A percentile compares a stretch with the other conserved stretches of the same genome.
These are phyloP conservation scores for Acipenser transmontanus DNA, from an alignment of 2,797 vertebrate species.

Conservation along the genomic window DNA sequence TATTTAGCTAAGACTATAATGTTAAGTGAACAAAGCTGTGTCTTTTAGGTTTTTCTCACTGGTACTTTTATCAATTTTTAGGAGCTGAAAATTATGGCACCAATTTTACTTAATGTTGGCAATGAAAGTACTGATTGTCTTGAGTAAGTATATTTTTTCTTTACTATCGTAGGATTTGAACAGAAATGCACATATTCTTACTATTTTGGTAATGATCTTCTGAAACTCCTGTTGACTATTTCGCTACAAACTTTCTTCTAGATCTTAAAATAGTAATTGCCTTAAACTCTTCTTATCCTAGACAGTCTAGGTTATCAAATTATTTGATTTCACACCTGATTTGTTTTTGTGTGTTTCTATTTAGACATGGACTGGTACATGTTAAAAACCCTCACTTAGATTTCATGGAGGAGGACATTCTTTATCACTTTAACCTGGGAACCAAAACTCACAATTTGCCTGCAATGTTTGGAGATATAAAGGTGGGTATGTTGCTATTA, in stretches of 20 bases:
- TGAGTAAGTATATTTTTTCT: slow-evolving; percentile 47
- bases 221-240: no score
- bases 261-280: neutral
- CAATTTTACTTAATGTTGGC: slow-evolving; percentile 53
- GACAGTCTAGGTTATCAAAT: neutral
- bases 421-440: slow-evolving; percentile 77
- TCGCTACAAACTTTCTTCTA: neutral
- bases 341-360: slow-evolving; percentile 11
- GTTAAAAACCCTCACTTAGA: slow-evolving; percentile 76
- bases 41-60: no score
- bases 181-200: no score
- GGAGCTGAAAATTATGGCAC: slow-evolving; percentile 44
- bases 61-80: neutral
- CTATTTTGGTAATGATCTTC: no score
- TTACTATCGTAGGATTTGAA: neutral
- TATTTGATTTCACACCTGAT: neutral
- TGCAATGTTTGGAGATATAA: slow-evolving; percentile 82
- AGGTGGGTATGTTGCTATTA: slow-evolving; percentile 53
- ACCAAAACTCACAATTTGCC: slow-evolving; percentile 80
- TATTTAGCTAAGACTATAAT: no score
- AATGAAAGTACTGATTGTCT: slow-evolving; percentile 48
- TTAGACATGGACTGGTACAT: slow-evolving; percentile 56
- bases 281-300: neutral
- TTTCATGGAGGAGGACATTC: slow-evolving; percentile 75
- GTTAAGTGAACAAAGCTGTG: neutral